Evolutionary conservation across 2,888 invertebrate species (phyloP).

Genomic region (Coenonympha arcania): DNA sequence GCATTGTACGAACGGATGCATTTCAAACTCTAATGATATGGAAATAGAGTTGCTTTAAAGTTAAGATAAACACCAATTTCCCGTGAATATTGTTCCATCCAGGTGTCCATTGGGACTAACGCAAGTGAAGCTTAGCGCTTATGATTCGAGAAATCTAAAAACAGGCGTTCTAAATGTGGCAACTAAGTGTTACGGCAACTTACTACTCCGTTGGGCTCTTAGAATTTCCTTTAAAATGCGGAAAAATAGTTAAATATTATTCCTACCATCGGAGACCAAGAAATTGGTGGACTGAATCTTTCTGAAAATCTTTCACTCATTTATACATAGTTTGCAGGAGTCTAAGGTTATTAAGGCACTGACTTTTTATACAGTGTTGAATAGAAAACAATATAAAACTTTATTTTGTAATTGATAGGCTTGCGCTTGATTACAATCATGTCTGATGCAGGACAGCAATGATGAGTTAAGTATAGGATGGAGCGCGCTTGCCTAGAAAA

Average conservation of each 20-base stretch:
- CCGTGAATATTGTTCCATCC: slow-evolving; percentile 23
- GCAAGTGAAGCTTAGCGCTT: slow-evolving; percentile 22
- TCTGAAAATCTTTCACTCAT: no score
- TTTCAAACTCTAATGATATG: not conserved
- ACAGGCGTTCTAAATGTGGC: slow-evolving; percentile 5
- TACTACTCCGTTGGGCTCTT: not conserved
- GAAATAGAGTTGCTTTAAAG: slow-evolving; percentile 8
- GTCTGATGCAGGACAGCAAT: no score
- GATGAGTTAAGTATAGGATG: no score
- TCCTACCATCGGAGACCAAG: no score
- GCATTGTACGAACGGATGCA: slow-evolving; percentile 12
- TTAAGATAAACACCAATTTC: slow-evolving; percentile 15
- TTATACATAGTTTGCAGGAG: no score
- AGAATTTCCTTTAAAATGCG: not conserved
- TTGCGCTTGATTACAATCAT: no score
- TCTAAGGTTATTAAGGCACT: no score
- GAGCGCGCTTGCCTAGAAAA: no score
- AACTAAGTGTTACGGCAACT: slow-evolving; percentile 6
- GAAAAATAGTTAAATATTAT: not conserved
- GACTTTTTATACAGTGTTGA: no score
- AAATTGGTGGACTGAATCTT: no score
- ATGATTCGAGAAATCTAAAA: slow-evolving; percentile 23
- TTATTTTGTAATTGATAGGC: no score
- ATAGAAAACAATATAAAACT: no score
- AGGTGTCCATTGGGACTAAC: slow-evolving; percentile 27